Evolutionary conservation across 2,888 invertebrate species (phyloP).

Genomic region (Hermaeophaga mercurialis): DNA sequence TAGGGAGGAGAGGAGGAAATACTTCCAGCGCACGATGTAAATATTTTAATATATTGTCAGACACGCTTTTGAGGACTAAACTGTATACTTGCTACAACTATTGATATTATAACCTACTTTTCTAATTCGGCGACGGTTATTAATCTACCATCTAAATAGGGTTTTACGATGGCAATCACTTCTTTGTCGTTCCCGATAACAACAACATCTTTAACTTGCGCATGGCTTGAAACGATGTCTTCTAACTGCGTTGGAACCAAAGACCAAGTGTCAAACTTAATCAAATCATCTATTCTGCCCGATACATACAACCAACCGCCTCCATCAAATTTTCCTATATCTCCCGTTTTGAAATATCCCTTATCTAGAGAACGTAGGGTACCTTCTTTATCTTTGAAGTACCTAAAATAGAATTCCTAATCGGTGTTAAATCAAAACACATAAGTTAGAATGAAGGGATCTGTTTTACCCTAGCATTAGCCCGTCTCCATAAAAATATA

Average conservation of each 20-base stretch:
- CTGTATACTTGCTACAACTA: background rate
- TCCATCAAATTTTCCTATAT: slow-evolving; percentile 47
- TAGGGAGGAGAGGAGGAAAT: too few relatives aligned
- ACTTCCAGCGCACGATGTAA: background rate
- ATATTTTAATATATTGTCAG: too few relatives aligned
- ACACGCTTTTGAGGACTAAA: too few relatives aligned
- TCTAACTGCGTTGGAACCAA: slow-evolving; percentile 45
- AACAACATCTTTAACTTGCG: slow-evolving; percentile 43
- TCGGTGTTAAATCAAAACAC: background rate
- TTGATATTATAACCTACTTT: slow-evolving; percentile 40
- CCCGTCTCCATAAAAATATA: slow-evolving; percentile 46
- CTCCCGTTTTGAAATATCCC: slow-evolving; percentile 50
- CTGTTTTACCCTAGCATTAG: slow-evolving; percentile 50
- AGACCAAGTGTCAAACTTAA: slow-evolving; percentile 33
- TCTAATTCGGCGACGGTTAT: too few relatives aligned
- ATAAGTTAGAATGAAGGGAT: background rate
- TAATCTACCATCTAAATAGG: slow-evolving; percentile 35
- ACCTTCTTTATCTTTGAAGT: slow-evolving; percentile 44
- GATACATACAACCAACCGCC: slow-evolving; percentile 49
- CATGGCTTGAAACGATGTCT: slow-evolving; percentile 46
- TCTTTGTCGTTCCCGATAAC: slow-evolving; percentile 43
- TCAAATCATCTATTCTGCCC: slow-evolving; percentile 46
- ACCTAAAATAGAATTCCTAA: slow-evolving; percentile 36
- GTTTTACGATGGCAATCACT: slow-evolving; percentile 43
- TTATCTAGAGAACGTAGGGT: slow-evolving; percentile 40